phyloP scores from a whole-genome alignment of 2,113 vertebrate genomes.

The Indri indri region DNA sequence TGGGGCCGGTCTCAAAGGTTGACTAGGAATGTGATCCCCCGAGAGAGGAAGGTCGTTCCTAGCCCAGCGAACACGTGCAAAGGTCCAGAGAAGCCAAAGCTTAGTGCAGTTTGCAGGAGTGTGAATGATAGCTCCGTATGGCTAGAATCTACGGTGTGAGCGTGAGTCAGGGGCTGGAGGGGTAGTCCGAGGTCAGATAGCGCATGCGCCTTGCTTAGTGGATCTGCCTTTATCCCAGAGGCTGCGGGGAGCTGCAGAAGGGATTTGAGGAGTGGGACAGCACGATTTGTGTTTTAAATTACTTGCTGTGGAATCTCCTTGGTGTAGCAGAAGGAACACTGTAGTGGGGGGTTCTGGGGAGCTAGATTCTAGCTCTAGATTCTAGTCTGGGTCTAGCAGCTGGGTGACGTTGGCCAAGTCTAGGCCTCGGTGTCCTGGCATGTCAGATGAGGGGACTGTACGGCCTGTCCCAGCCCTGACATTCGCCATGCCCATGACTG shows the following conservation, averaged over 20 bases:
- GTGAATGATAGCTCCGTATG: background rate
- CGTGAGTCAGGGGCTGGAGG: background rate
- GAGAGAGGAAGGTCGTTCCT: background rate
- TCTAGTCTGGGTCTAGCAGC: background rate
- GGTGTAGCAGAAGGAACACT: rapidly evolving
- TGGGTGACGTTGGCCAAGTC: background rate
- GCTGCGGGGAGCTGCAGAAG: background rate
- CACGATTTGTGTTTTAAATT: rapidly evolving
- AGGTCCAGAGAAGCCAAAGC: background rate
- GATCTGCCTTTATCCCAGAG: background rate
- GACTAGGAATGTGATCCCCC: background rate
- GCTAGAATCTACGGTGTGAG: background rate
- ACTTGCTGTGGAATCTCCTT: background rate
- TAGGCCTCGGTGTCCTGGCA: background rate
- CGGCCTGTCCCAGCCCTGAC: background rate
- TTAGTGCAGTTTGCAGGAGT: background rate
- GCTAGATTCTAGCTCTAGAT: background rate
- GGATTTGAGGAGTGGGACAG: background rate
- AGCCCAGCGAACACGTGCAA: background rate
- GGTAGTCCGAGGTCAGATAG: background rate
- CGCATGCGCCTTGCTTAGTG: background rate
- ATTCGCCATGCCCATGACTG: rapidly evolving
- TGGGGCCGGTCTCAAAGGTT: background rate
- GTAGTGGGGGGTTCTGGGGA: rapidly evolving
- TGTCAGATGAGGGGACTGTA: background rate